These are phyloP conservation scores for Tanytarsus gracilentus DNA, from an alignment of 2,888 invertebrate genomes.

Conservation along the genomic window DNA sequence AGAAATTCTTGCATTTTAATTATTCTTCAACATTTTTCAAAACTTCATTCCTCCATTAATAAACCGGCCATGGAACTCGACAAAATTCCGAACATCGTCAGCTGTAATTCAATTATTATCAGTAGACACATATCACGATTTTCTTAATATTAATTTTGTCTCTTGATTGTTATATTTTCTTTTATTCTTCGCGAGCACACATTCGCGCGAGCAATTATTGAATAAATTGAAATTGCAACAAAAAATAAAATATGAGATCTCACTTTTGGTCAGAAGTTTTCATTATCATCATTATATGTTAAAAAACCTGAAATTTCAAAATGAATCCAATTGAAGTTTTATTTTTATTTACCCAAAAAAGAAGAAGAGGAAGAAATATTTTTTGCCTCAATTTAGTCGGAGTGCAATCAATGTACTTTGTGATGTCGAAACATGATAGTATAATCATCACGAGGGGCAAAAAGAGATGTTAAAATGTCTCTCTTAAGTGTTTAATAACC, in stretches of 20 bases:
- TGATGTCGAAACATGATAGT: not conserved
- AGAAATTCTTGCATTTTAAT: too few relatives aligned
- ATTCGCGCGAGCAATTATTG: too few relatives aligned
- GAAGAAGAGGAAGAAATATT: not conserved
- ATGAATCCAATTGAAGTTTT: too few relatives aligned
- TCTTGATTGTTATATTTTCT: not conserved
- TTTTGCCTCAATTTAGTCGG: too few relatives aligned
- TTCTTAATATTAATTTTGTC: not conserved
- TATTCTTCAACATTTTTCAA: too few relatives aligned
- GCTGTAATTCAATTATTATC: constrained; percentile 8
- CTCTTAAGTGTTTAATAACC: constrained; percentile 6
- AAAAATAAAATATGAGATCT: too few relatives aligned
- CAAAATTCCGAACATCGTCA: too few relatives aligned
- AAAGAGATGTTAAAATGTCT: constrained; percentile 7
- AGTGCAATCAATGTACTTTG: not conserved
- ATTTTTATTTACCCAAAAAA: not conserved
- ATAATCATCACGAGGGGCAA: not conserved
- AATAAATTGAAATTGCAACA: constrained; percentile 12
- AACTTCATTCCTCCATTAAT: too few relatives aligned
- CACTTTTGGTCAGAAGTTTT: constrained; percentile 7
- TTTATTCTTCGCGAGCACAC: not conserved
- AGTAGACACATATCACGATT: not conserved
- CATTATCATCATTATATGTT: constrained; percentile 5
- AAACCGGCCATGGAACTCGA: too few relatives aligned
- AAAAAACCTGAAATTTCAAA: too few relatives aligned